phyloP scores from a whole-genome alignment of 2,888 invertebrate genomes.

The Arctia plantaginis region DNA sequence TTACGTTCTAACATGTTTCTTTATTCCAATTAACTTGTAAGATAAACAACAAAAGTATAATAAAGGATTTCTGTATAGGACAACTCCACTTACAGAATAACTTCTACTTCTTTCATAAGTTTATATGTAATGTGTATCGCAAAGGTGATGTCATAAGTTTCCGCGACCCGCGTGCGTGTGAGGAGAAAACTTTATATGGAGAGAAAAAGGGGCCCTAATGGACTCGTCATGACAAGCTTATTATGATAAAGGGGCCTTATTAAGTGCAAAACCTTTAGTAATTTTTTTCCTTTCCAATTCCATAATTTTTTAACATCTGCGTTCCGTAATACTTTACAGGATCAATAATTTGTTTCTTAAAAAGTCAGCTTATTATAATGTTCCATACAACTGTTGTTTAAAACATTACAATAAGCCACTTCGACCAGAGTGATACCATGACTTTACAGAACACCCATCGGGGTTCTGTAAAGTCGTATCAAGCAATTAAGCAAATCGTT shows the following conservation, averaged over 20 bases:
- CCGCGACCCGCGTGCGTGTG: conserved; percentile 14
- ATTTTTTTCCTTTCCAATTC: neutral
- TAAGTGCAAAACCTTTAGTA: conserved; percentile 3
- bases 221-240: conserved; percentile 23
- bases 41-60: neutral
- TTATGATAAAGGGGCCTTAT: conserved; percentile 19
- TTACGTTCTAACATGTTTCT: neutral
- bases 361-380: too few relatives aligned
- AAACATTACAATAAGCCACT: too few relatives aligned
- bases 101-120: conserved; percentile 13
- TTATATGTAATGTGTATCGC: conserved; percentile 14
- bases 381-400: too few relatives aligned
- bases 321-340: neutral
- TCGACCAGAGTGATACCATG: too few relatives aligned
- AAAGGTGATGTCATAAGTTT: conserved; percentile 21
- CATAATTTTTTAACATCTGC: neutral
- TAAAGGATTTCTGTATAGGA: neutral
- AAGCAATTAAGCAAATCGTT: too few relatives aligned
- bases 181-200: conserved; percentile 16
- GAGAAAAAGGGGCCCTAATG: conserved; percentile 21
- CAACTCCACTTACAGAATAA: conserved; percentile 5
- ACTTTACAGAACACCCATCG: too few relatives aligned
- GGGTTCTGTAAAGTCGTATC: too few relatives aligned
- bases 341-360: too few relatives aligned
- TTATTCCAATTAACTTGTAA: conserved; percentile 1